Conservation (phyloP, 2,797 vertebrate genomes). For the Emydoidea blandingii region DNA sequence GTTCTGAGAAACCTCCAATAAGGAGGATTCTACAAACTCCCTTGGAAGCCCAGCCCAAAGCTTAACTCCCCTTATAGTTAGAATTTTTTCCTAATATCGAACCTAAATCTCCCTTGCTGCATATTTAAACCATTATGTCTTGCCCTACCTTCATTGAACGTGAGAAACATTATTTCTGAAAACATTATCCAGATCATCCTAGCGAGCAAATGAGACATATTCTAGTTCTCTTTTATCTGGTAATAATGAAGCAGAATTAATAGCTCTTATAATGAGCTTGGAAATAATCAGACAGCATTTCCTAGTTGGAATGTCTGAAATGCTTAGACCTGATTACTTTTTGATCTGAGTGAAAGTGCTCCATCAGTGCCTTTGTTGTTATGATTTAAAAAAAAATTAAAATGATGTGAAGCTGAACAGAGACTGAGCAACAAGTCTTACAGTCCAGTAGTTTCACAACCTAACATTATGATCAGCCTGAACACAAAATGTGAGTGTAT, state of each 20-base stretch:
- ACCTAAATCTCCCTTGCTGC: background rate
- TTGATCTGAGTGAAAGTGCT: background rate
- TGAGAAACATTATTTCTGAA: background rate
- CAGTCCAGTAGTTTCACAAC: background rate
- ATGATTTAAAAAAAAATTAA: background rate
- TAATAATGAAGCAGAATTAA: background rate
- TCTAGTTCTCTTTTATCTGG: conserved; percentile 19
- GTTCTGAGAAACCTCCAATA: background rate
- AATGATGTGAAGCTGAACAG: background rate
- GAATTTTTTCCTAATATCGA: background rate
- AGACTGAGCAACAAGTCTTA: background rate
- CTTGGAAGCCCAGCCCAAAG: background rate
- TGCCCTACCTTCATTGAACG: background rate
- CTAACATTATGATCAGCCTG: accelerated
- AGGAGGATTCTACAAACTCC: background rate
- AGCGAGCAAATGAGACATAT: background rate
- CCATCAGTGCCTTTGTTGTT: background rate
- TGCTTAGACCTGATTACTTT: background rate
- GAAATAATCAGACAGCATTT: conserved; percentile 27
- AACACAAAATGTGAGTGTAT: background rate
- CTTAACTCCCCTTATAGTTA: background rate
- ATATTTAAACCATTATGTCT: background rate
- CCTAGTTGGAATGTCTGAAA: conserved; percentile 18
- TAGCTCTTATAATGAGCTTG: background rate
- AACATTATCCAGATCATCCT: background rate